These are phyloP conservation scores for Cydia pomonella DNA, from an alignment of 1,140 invertebrate genomes.

Conservation along the genomic window DNA sequence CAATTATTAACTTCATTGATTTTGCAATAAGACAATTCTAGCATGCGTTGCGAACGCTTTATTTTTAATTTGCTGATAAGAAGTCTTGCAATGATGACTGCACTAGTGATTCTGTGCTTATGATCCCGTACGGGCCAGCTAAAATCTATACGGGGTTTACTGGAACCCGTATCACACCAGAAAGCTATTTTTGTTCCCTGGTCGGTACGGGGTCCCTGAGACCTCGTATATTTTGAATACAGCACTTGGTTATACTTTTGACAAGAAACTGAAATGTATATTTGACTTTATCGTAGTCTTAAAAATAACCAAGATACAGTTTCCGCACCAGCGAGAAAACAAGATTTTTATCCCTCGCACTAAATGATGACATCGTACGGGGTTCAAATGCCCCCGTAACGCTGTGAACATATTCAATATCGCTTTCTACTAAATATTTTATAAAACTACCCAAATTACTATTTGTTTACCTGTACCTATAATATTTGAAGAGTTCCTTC, in stretches of 20 bases:
- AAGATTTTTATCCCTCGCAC: no score
- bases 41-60: background rate
- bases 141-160: constrained; percentile 5
- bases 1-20: no score
- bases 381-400: no score
- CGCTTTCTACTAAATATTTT: no score
- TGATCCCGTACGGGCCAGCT: constrained; percentile 11
- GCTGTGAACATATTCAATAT: no score
- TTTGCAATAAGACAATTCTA: background rate
- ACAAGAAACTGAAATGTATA: background rate
- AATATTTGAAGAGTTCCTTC: background rate
- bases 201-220: background rate
- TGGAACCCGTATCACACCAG: background rate
- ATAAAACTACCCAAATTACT: no score
- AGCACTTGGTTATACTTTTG: background rate
- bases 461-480: no score
- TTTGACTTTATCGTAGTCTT: background rate
- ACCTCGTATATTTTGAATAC: background rate
- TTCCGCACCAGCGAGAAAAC: background rate
- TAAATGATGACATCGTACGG: no score
- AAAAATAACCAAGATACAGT: background rate
- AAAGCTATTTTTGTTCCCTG: background rate
- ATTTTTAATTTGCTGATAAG: background rate
- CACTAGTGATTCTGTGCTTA: background rate
- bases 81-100: background rate